These are phyloP conservation scores for Phengaris alcon DNA, from an alignment of 2,888 invertebrate genomes.

Conservation along the genomic window DNA sequence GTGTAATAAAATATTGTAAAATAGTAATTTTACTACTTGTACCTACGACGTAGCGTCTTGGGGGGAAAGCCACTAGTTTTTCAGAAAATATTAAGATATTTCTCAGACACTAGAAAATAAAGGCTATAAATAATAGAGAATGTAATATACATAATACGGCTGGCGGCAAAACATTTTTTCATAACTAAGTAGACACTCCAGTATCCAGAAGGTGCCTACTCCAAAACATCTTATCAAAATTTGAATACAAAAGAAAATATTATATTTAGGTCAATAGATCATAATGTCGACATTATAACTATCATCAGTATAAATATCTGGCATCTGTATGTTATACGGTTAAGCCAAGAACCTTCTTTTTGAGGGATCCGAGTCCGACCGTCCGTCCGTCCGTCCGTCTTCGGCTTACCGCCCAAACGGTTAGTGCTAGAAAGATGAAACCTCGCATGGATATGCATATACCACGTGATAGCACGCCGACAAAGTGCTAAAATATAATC, in stretches of 20 bases:
- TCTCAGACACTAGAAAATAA: neutral
- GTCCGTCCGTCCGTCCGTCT: too few relatives aligned
- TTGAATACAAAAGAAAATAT: conserved; percentile 8
- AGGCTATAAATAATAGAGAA: neutral
- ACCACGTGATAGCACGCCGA: too few relatives aligned
- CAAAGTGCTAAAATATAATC: too few relatives aligned
- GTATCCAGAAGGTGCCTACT: neutral
- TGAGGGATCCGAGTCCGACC: too few relatives aligned
- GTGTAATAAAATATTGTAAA: too few relatives aligned
- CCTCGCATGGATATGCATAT: too few relatives aligned
- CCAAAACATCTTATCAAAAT: neutral
- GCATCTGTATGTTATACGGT: too few relatives aligned
- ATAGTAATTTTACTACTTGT: neutral
- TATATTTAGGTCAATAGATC: neutral
- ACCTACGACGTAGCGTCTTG: neutral
- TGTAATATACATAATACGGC: conserved; percentile 12
- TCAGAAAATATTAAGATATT: neutral
- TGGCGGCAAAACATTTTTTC: conserved; percentile 15
- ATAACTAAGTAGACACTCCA: conserved; percentile 13
- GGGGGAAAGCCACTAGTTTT: neutral
- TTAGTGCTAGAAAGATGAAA: too few relatives aligned
- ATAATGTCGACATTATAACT: neutral
- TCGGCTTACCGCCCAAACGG: too few relatives aligned
- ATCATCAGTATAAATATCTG: too few relatives aligned
- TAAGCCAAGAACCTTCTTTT: too few relatives aligned